Base-by-base conservation (phyloP, 2,888 invertebrate species). In the Hirtodrosophila histrioides region DNA sequence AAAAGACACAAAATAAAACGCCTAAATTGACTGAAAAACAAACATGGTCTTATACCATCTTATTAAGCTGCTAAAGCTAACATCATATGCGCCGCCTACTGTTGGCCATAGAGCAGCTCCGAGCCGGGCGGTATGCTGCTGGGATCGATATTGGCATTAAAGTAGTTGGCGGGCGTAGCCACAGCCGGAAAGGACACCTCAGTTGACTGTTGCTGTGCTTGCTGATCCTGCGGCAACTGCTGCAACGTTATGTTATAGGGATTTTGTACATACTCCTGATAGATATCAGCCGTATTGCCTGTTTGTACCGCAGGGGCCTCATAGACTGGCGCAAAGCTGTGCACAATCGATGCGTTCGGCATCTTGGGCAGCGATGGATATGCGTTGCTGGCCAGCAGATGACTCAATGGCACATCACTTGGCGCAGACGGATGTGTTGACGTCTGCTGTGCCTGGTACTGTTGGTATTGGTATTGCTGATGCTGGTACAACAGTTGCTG, bases 91-190 rank as follows among this genome's bases (percentile, higher is more conserved):
- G 6, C 48, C 31, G 11, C 11, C 74, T 89, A 92, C 46, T 91
- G 91, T 56, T 90, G 89, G 27, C 92, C 92, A 72, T 94, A 95
- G 4, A 94, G 89, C 75, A 93, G 93, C 79, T 95, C 95, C 0
- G 94, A 94, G 0, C 94, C 94, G 0, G 93, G 93, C 4, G 94
- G 93, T 67, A 93, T 93, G 63, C 89, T 88, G 63, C 90, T 91
- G 9, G 92, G 92, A 40, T 93, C 92, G 41, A 93, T 93, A 3
- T 92, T 92, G 0, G 93, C 92, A 31, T 93, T 93, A 82, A 95
- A 95, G 88, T 95, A 95, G 85, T 93, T 95, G 0, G 94, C 92
- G 75, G 94, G 94, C 74, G 88, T 73, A 37, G 79, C 67, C 33
- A 76, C 70, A 57, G 70, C 65, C 3, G 94, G 63, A 53, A 63